A percentile compares a stretch with the other conserved stretches of the same genome.
Conservation (phyloP, 2,113 vertebrate genomes). For the Limanda limanda region DNA sequence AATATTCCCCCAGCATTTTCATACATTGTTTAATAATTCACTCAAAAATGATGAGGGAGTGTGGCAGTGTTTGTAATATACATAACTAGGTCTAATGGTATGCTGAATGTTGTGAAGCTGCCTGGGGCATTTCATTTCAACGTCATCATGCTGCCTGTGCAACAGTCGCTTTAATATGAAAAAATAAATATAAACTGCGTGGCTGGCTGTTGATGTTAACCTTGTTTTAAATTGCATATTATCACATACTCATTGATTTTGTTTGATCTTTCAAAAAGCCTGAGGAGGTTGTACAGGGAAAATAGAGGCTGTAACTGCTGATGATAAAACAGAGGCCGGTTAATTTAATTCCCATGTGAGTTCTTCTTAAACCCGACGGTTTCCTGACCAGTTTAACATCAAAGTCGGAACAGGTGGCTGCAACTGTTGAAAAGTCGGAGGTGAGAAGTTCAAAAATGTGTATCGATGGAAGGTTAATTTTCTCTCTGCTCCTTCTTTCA, state of each 20-base stretch:
- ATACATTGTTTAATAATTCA: slow-evolving; percentile 63
- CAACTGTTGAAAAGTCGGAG: neutral
- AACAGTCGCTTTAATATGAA: slow-evolving; percentile 5
- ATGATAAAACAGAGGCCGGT: slow-evolving; percentile 28
- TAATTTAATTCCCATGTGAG: slow-evolving; percentile 2
- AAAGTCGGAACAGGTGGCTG: neutral
- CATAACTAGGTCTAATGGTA: slow-evolving; percentile 63
- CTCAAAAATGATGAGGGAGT: slow-evolving; percentile 33
- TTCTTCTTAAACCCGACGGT: slow-evolving; percentile 9
- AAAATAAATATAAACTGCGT: slow-evolving; percentile 26
- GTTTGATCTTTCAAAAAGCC: slow-evolving; percentile 53
- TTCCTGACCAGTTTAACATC: slow-evolving; percentile 20
- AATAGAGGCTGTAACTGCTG: slow-evolving; percentile 15
- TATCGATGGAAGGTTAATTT: neutral
- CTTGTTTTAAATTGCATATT: slow-evolving; percentile 47
- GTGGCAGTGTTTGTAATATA: slow-evolving; percentile 57
- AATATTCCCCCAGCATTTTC: slow-evolving; percentile 30
- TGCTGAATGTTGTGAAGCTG: slow-evolving; percentile 51
- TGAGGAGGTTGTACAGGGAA: neutral
- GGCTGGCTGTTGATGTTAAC: slow-evolving; percentile 25
- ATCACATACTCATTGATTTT: slow-evolving; percentile 37
- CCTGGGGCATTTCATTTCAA: slow-evolving; percentile 58
- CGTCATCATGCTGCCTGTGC: slow-evolving; percentile 28
- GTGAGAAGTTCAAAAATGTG: slow-evolving; percentile 19
- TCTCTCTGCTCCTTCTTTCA: neutral